Conservation (phyloP, 2,113 vertebrate species). For the Astatoreochromis straeleni region DNA sequence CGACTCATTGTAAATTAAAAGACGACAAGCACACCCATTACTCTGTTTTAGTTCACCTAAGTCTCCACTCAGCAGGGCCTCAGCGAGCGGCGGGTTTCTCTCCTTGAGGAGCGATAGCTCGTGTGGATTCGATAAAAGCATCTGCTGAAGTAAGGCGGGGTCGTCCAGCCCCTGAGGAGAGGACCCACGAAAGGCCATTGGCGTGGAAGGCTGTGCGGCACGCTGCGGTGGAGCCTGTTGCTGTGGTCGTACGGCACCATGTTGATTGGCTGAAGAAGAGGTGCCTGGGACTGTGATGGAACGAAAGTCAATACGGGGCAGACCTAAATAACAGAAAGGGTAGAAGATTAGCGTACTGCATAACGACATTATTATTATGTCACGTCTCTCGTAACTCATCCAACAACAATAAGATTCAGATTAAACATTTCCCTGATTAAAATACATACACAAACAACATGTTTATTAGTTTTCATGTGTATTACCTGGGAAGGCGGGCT, state of each 20-base stretch:
- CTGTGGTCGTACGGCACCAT: constrained; percentile 36
- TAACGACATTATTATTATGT: not conserved
- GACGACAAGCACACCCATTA: not conserved
- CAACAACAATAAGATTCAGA: not conserved
- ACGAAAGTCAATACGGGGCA: constrained; percentile 95
- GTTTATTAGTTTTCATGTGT: not conserved
- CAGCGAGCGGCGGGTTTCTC: constrained; percentile 89
- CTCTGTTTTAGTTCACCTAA: constrained; percentile 75
- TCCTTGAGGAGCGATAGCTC: constrained; percentile 97
- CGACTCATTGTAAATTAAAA: not conserved
- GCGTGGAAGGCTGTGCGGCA: constrained; percentile 41
- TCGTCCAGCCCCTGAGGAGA: constrained; percentile 90
- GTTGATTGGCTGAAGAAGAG: constrained; percentile 61
- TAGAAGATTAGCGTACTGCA: not conserved
- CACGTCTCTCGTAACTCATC: not conserved
- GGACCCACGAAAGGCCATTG: constrained; percentile 43
- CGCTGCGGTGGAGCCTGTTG: constrained; percentile 13
- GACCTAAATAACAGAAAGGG: constrained; percentile 60
- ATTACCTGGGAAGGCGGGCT: constrained; percentile 55
- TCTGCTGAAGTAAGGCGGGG: constrained; percentile 87
- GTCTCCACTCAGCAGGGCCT: constrained; percentile 94
- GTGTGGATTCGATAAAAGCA: constrained; percentile 92
- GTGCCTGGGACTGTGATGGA: constrained; percentile 91
- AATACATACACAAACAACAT: not conserved
- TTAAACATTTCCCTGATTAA: not conserved